phyloP scores from a whole-genome alignment of 2,113 vertebrate genomes.

The Psilopogon haemacephalus region DNA sequence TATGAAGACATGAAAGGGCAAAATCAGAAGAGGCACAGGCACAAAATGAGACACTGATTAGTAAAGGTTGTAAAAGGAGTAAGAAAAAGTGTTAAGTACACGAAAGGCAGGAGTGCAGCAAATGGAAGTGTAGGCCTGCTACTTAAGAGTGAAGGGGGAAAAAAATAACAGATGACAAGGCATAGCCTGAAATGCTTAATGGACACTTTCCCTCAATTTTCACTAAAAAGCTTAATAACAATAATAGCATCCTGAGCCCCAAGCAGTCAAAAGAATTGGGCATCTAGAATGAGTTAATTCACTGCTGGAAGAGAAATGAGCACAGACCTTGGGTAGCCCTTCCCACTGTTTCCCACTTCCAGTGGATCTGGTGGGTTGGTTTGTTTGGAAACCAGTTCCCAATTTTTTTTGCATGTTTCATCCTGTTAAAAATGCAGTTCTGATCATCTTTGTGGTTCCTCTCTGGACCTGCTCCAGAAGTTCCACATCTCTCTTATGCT shows the following conservation, averaged over 20 bases:
- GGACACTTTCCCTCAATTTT: constrained; percentile 69
- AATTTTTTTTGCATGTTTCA: neutral
- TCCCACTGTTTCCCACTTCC: neutral
- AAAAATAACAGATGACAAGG: constrained; percentile 56
- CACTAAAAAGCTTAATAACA: constrained; percentile 60
- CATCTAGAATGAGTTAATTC: constrained; percentile 45
- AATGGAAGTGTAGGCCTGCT: constrained; percentile 60
- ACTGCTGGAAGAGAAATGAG: constrained; percentile 6
- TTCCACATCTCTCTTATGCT: no score
- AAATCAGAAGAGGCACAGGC: constrained; percentile 45
- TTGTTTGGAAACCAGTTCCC: neutral
- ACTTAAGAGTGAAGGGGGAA: constrained; percentile 38
- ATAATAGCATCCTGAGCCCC: constrained; percentile 34
- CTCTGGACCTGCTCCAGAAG: no score
- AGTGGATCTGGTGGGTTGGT: neutral
- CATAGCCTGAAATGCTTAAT: constrained; percentile 64
- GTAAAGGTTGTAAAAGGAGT: constrained; percentile 41
- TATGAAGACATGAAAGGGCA: constrained; percentile 39
- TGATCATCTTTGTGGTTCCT: no score
- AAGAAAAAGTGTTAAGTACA: constrained; percentile 56
- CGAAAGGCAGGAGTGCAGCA: constrained; percentile 56
- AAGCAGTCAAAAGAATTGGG: constrained; percentile 22
- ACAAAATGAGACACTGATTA: constrained; percentile 67
- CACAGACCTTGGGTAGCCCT: neutral
- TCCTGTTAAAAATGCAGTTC: neutral